Conservation (phyloP, 2,113 vertebrate species). For the Scalopus aquaticus region DNA sequence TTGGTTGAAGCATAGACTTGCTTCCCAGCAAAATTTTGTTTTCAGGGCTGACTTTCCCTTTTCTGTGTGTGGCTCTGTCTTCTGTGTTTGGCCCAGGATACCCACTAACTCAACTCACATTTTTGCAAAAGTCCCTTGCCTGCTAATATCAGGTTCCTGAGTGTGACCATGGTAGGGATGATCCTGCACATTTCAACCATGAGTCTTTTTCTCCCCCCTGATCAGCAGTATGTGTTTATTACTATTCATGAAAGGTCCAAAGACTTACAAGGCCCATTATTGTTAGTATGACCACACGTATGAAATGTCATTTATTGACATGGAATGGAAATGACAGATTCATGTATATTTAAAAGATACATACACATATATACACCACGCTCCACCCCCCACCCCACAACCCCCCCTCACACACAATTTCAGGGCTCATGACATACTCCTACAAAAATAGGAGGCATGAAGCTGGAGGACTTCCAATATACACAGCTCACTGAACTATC, state of each 20-base stretch:
- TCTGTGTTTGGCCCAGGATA: background rate
- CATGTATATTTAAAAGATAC: constrained; percentile 68
- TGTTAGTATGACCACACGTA: background rate
- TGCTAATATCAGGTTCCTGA: background rate
- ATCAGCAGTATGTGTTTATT: constrained; percentile 83
- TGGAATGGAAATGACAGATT: constrained; percentile 68
- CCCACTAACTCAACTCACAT: background rate
- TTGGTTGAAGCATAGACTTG: background rate
- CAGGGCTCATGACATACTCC: constrained; percentile 61
- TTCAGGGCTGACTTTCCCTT: background rate
- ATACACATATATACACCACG: constrained; percentile 37
- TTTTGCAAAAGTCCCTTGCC: background rate
- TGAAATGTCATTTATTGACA: constrained; percentile 62
- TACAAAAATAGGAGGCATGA: constrained; percentile 77
- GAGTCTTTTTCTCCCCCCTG: constrained; percentile 42
- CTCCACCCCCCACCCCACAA: background rate
- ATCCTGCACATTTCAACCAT: background rate
- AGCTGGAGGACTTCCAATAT: constrained; percentile 77
- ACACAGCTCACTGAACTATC: constrained; percentile 77
- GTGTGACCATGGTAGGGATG: background rate
- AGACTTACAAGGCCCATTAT: constrained; percentile 54
- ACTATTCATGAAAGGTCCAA: constrained; percentile 70
- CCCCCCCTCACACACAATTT: background rate
- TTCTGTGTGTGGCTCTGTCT: background rate
- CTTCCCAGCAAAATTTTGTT: background rate